Conservation (phyloP, 1,140 invertebrate species). For the Hestina assimilis region DNA sequence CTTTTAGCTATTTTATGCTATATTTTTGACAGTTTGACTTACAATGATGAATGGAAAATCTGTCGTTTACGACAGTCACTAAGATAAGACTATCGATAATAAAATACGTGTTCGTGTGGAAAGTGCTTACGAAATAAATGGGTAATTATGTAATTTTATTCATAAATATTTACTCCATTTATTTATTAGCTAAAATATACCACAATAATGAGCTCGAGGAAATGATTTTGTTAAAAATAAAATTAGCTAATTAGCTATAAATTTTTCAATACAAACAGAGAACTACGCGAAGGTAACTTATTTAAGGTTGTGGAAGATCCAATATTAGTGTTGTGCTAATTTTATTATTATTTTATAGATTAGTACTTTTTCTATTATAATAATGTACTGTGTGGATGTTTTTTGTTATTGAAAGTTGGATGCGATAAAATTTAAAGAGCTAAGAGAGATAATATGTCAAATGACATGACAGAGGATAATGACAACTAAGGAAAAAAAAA, state of each 20-base stretch:
- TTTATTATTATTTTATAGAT: slow-evolving; percentile 18
- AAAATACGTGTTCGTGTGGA: not conserved
- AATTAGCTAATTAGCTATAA: slow-evolving; percentile 18
- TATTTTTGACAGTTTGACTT: not conserved
- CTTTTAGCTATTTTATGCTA: not conserved
- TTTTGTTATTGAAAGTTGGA: slow-evolving; percentile 8
- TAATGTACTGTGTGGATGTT: not conserved
- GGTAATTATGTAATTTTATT: not conserved
- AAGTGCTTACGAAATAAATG: not conserved
- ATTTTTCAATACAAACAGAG: not conserved
- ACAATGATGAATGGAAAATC: not conserved
- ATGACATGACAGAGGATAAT: not conserved
- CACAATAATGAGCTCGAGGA: not conserved
- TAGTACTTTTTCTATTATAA: slow-evolving; percentile 1
- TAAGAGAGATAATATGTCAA: not conserved
- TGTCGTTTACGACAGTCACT: not conserved
- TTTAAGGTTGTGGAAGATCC: slow-evolving; percentile 34
- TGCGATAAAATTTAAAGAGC: not conserved
- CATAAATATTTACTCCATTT: not conserved
- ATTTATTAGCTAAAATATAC: not conserved
- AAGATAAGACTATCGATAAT: not conserved
- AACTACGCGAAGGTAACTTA: slow-evolving; percentile 12
- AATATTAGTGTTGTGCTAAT: slow-evolving; percentile 34
- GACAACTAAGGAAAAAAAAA: not conserved
- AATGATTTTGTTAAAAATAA: not conserved